Conservation (phyloP, 2,113 vertebrate species). For the Indicator indicator region DNA sequence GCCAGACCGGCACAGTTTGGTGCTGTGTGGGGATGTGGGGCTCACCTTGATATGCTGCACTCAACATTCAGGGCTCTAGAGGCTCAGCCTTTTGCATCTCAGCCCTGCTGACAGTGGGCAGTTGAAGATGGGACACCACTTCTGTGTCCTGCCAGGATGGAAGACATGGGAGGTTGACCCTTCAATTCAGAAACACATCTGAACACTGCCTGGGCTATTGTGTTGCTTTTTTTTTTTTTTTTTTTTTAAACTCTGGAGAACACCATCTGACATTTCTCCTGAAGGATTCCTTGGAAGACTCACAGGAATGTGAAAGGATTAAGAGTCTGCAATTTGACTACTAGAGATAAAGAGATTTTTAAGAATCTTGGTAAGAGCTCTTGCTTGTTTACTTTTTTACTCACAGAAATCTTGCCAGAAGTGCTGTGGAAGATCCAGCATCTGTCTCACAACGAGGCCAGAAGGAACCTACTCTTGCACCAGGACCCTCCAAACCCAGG, state of each 20-base stretch:
- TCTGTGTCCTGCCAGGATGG: accelerated
- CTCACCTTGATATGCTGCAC: neutral
- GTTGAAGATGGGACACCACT: accelerated
- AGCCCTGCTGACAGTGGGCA: neutral
- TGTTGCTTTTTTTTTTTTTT: too few relatives aligned
- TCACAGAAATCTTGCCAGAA: neutral
- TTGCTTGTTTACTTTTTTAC: neutral
- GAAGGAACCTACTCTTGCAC: neutral
- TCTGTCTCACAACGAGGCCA: neutral
- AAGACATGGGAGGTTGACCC: accelerated
- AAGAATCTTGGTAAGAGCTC: neutral
- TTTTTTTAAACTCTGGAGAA: neutral
- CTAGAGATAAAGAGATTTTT: neutral
- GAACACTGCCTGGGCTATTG: neutral
- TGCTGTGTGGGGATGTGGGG: neutral
- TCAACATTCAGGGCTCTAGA: too few relatives aligned
- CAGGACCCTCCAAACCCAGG: accelerated
- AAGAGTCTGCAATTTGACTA: neutral
- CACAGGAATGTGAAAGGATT: neutral
- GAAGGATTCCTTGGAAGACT: neutral
- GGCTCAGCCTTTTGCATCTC: neutral
- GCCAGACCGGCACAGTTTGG: neutral
- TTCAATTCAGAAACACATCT: accelerated
- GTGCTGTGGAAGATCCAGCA: neutral
- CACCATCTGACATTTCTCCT: neutral